Percentiles rank a stretch among this genome's conserved stretches.
These are phyloP conservation scores for Serinus canaria DNA, from an alignment of 2,113 vertebrate species.

Conservation along the genomic window DNA sequence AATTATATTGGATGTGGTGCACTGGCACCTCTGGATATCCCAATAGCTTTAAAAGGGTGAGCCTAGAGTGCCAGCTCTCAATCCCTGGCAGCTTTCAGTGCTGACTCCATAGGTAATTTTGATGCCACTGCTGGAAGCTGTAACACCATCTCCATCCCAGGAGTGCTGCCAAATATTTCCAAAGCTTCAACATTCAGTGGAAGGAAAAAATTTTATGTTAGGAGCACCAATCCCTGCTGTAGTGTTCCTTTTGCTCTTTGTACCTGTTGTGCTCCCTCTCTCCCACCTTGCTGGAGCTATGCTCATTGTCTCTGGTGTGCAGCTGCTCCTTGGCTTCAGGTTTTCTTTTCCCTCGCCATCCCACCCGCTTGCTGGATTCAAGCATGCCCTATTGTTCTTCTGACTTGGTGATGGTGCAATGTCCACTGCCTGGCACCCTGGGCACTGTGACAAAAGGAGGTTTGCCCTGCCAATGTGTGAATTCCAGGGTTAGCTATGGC, in stretches of 20 bases:
- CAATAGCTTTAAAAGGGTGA: neutral
- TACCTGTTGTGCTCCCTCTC: neutral
- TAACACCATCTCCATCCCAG: neutral
- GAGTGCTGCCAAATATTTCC: neutral
- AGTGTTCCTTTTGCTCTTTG: neutral
- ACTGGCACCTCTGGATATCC: neutral
- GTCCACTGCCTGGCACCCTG: rapidly evolving
- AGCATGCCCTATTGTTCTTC: neutral
- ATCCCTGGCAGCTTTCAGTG: neutral
- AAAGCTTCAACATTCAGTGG: neutral
- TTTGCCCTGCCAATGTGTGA: neutral
- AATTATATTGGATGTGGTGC: neutral
- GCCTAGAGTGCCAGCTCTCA: neutral
- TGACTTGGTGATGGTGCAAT: neutral
- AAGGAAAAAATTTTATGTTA: neutral
- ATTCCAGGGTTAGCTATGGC: neutral
- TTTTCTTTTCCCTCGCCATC: neutral
- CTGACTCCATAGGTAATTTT: neutral
- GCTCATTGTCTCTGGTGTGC: neutral
- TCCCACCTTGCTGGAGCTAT: neutral
- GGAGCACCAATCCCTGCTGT: neutral
- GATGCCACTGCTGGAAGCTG: neutral
- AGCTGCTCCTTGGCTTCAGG: neutral
- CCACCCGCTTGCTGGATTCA: neutral
- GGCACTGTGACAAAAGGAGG: neutral